phyloP scores from a whole-genome alignment of 2,888 invertebrate genomes.

The Agrotis exclamationis region DNA sequence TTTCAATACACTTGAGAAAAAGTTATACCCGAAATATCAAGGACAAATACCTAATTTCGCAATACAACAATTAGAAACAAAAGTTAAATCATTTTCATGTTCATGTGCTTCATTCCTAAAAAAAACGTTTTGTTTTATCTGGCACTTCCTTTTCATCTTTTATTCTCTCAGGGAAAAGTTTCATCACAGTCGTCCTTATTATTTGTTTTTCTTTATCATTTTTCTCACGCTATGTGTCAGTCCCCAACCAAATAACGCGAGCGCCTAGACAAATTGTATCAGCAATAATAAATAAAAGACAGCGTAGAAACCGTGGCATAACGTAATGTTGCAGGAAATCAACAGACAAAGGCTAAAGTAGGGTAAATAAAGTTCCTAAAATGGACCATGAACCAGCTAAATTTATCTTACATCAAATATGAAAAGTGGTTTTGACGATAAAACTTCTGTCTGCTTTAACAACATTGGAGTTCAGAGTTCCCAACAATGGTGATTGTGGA shows the following conservation, averaged over 20 bases:
- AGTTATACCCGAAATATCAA: neutral
- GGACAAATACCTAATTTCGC: neutral
- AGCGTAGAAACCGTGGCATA: constrained; percentile 15
- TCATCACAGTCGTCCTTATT: constrained; percentile 24
- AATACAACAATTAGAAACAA: neutral
- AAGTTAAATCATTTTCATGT: neutral
- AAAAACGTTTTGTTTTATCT: constrained; percentile 4
- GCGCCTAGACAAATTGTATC: constrained; percentile 46
- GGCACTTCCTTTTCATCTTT: neutral
- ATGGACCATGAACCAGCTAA: constrained; percentile 51
- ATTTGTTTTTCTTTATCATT: constrained; percentile 36
- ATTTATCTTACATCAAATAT: constrained; percentile 64
- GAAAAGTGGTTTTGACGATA: constrained; percentile 60
- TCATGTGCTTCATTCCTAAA: too few species aligned
- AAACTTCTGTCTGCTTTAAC: constrained; percentile 57
- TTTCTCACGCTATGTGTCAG: constrained; percentile 35
- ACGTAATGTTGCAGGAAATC: constrained; percentile 40
- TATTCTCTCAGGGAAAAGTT: constrained; percentile 15
- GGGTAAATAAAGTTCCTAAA: constrained; percentile 47
- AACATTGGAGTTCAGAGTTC: constrained; percentile 64
- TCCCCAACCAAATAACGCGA: constrained; percentile 27
- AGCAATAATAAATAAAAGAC: constrained; percentile 49
- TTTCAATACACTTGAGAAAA: neutral
- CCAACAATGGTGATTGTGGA: constrained; percentile 53
- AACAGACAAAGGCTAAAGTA: constrained; percentile 34